phyloP scores from a whole-genome alignment of 2,797 vertebrate genomes.

The Thamnophis elegans region DNA sequence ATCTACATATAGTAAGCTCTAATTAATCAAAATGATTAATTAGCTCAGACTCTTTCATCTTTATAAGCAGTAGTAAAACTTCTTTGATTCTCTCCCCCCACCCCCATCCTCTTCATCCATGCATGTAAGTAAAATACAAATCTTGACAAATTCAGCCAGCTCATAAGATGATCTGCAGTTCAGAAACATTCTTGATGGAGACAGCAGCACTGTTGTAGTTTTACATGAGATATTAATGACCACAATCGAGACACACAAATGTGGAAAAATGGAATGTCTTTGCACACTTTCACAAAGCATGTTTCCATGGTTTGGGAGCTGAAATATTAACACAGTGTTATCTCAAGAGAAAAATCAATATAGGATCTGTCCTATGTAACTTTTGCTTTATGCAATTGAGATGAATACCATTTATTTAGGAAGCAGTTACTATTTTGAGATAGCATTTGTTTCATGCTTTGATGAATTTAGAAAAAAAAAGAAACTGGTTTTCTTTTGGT shows the following conservation, averaged over 20 bases:
- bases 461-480: not conserved
- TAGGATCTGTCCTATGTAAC: not conserved
- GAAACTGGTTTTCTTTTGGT: not conserved
- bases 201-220: not conserved
- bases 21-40: not conserved
- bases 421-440: not conserved
- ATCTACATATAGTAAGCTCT: not conserved
- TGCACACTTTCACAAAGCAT: not conserved
- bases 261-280: not conserved
- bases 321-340: not conserved
- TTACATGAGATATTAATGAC: not conserved
- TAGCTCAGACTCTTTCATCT: not conserved
- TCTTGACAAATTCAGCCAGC: not conserved
- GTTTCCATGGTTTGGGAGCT: not conserved
- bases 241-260: not conserved
- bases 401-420: not conserved
- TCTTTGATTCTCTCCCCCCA: not conserved
- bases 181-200: not conserved
- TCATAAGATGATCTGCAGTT: not conserved
- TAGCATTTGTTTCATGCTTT: not conserved
- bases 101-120: not conserved
- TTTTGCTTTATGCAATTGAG: not conserved
- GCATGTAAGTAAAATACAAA: not conserved
- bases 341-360: not conserved
- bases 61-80: not conserved